Percentiles rank a stretch among this genome's conserved stretches.
Evolutionary conservation across 2,797 vertebrate genomes (phyloP).

Genomic region (Notoglanidium macrostoma): DNA sequence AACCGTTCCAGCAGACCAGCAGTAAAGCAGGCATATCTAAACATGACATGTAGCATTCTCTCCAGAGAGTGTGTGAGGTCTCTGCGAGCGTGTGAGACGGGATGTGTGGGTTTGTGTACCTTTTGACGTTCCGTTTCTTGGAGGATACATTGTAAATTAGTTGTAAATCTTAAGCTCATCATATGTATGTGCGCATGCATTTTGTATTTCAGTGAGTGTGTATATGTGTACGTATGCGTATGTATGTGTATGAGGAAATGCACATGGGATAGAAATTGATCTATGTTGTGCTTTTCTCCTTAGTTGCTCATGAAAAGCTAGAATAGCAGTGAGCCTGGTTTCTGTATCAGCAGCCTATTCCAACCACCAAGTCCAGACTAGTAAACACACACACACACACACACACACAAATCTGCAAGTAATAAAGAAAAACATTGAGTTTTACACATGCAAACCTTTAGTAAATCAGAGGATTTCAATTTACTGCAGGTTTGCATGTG

Average conservation of each 20-base stretch:
- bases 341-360: constrained; percentile 27
- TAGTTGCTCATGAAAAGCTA: constrained; percentile 67
- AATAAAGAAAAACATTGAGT: neutral
- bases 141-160: constrained; percentile 7
- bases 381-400: constrained; percentile 36
- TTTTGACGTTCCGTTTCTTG: constrained; percentile 1
- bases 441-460: neutral
- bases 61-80: constrained; percentile 19
- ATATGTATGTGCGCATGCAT: constrained; percentile 8
- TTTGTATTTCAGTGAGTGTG: neutral
- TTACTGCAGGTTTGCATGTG: neutral
- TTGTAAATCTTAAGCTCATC: constrained; percentile 13
- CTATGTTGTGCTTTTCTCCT: constrained; percentile 10
- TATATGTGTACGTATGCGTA: neutral
- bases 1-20: constrained; percentile 39
- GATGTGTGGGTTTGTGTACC: constrained; percentile 29
- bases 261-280: constrained; percentile 25
- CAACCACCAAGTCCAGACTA: constrained; percentile 20
- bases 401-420: constrained; percentile 3
- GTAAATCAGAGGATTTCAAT: neutral
- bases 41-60: constrained; percentile 59
- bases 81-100: neutral
- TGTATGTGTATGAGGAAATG: neutral
- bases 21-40: constrained; percentile 66
- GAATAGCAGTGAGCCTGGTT: constrained; percentile 71